Conservation (phyloP, 2,888 invertebrate genomes). For the Campaea margaritaria region DNA sequence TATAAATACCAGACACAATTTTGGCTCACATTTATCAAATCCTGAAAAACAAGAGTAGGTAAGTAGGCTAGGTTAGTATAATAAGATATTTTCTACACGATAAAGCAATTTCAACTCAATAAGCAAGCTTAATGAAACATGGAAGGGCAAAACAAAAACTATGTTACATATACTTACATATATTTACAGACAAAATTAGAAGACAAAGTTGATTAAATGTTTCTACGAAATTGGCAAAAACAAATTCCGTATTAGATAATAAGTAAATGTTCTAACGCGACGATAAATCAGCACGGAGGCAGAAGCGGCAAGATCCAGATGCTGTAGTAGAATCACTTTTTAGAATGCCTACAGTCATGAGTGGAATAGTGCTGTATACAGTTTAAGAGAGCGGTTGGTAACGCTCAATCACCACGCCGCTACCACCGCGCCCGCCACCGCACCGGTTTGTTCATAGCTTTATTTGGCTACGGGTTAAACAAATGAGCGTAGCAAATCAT, state of each 20-base stretch:
- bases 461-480: not conserved
- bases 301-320: not conserved
- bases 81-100: not conserved
- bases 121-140: not conserved
- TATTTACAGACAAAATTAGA: slow-evolving; percentile 11
- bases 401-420: not conserved
- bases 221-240: slow-evolving; percentile 3
- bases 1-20: too few species aligned
- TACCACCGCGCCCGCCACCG: not conserved
- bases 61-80: not conserved
- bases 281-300: not conserved
- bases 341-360: too few species aligned
- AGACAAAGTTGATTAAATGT: slow-evolving; percentile 2
- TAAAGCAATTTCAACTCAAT: not conserved
- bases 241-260: not conserved
- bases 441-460: not conserved
- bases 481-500: too few species aligned
- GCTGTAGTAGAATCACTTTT: too few species aligned
- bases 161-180: not conserved
- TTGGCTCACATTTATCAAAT: not conserved
- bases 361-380: too few species aligned
- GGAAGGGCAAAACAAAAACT: not conserved
- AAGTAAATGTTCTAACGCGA: not conserved
- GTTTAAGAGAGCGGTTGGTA: too few species aligned
- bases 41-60: not conserved